Conservation (phyloP, 1,140 invertebrate species). For the Tetramorium simillimum region DNA sequence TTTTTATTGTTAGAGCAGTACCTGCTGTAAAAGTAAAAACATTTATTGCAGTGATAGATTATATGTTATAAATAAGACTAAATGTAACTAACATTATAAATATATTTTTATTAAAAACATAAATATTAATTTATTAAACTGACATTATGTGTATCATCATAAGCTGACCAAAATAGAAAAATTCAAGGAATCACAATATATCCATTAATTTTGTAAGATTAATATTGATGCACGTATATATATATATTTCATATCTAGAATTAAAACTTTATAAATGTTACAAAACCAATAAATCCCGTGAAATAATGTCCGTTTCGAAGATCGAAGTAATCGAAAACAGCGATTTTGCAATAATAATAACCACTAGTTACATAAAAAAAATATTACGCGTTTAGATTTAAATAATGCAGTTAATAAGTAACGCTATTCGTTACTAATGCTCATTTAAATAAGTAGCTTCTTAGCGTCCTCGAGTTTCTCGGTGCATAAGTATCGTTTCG, state of each 20-base stretch:
- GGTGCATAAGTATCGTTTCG: background rate
- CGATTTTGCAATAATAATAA: background rate
- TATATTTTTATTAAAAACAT: background rate
- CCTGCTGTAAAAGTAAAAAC: conserved; percentile 3
- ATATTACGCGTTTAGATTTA: background rate
- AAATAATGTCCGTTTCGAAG: background rate
- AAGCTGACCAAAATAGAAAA: background rate
- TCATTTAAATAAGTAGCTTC: conserved; percentile 1
- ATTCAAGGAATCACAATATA: background rate
- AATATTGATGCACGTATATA: background rate
- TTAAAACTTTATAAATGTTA: background rate
- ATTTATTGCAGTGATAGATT: background rate
- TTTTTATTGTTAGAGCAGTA: background rate
- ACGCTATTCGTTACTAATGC: background rate
- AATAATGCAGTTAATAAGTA: background rate
- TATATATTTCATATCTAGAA: background rate
- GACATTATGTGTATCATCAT: background rate
- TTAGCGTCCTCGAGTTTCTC: background rate
- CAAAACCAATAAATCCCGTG: background rate
- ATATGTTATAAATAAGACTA: background rate
- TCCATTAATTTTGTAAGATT: background rate
- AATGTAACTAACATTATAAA: background rate
- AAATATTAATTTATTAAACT: background rate
- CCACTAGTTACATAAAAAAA: background rate
- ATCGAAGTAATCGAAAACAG: background rate